These are phyloP conservation scores for Cynoglossus semilaevis DNA, from an alignment of 2,113 vertebrate species.

Conservation along the genomic window DNA sequence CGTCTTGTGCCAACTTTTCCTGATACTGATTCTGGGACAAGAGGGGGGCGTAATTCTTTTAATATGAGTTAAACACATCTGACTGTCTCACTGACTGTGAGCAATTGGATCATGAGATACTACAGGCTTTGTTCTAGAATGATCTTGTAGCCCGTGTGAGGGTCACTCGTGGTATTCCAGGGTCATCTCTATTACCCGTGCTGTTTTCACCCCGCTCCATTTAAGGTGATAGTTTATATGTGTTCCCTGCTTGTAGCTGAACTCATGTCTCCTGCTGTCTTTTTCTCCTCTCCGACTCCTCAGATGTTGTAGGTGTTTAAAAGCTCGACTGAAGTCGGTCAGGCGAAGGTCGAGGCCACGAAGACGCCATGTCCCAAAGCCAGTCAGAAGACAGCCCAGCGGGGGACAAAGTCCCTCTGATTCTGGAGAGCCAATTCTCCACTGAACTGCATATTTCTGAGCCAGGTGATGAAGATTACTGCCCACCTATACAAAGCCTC, in stretches of 20 bases:
- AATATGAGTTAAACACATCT: too few relatives aligned
- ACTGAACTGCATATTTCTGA: slow-evolving; percentile 64
- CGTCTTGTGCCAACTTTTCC: too few relatives aligned
- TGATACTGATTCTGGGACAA: too few relatives aligned
- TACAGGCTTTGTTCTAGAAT: not conserved
- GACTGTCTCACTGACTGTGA: not conserved
- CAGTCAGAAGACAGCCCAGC: slow-evolving; percentile 53
- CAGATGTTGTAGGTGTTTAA: slow-evolving; percentile 41
- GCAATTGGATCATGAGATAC: slow-evolving; percentile 6
- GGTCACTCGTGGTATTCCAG: slow-evolving; percentile 29
- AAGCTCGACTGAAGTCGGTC: slow-evolving; percentile 9
- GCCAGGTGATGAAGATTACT: slow-evolving; percentile 35
- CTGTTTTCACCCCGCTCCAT: not conserved
- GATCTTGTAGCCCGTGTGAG: slow-evolving; percentile 5
- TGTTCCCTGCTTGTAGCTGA: not conserved
- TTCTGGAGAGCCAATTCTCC: slow-evolving; percentile 74
- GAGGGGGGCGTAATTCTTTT: too few relatives aligned
- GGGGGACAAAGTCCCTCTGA: slow-evolving; percentile 64
- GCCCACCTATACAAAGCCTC: not conserved
- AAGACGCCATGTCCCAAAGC: slow-evolving; percentile 72
- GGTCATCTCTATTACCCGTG: slow-evolving; percentile 1
- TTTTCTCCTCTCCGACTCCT: slow-evolving; percentile 4
- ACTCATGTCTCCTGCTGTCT: not conserved
- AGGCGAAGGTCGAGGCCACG: not conserved
- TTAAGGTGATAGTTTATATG: slow-evolving; percentile 3